Evolutionary conservation across 37 sponge, comb jelly and placozoan species (phyloP).

Genomic region (Aphrocallistes beatrix): DNA sequence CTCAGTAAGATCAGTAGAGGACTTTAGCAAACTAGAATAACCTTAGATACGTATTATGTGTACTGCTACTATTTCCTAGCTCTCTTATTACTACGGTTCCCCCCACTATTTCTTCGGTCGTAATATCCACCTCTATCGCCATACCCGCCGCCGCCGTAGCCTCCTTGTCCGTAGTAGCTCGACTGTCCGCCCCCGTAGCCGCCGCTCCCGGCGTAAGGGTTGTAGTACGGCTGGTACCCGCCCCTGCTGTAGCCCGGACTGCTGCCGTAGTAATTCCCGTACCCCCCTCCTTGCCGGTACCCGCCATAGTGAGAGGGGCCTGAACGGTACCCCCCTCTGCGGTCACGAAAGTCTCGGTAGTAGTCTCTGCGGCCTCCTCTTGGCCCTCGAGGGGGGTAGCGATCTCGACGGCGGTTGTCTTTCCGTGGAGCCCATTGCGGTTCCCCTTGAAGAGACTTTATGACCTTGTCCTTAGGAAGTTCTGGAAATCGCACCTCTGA

Average conservation of each 20-base stretch:
- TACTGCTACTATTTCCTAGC: neutral
- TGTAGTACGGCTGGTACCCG: neutral
- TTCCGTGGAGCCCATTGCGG: slow-evolving; percentile 11
- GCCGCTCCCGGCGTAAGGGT: neutral
- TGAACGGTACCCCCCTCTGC: too few species aligned
- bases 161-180: neutral
- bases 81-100: neutral
- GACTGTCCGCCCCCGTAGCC: slow-evolving; percentile 1
- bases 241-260: neutral
- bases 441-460: neutral
- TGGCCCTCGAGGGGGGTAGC: neutral
- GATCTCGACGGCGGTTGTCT: neutral
- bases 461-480: neutral
- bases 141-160: neutral
- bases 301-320: neutral
- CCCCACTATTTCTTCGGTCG: slow-evolving; percentile 6
- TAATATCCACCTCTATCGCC: neutral
- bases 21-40: slow-evolving; percentile 15
- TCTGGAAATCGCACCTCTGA: neutral
- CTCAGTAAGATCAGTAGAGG: neutral
- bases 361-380: neutral
- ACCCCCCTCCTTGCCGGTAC: neutral
- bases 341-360: neutral
- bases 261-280: neutral
- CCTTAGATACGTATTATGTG: neutral